A percentile compares a stretch with the other conserved stretches of the same genome.
phyloP scores from a whole-genome alignment of 2,888 invertebrate species.

The Camponotus fellah region DNA sequence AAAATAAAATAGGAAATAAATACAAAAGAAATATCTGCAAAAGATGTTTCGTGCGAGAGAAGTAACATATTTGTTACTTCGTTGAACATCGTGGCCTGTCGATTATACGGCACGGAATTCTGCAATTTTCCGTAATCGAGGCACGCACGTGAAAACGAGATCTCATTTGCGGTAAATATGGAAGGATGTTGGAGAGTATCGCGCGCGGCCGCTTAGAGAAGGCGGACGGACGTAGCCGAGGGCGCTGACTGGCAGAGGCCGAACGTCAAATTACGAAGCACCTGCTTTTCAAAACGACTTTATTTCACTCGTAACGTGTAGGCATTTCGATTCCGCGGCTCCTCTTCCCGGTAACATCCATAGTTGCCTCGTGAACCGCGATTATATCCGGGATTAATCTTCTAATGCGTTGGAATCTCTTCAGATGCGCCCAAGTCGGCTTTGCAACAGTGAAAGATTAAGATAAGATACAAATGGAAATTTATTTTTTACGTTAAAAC shows the following conservation, averaged over 20 bases:
- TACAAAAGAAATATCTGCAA: slow-evolving; percentile 4
- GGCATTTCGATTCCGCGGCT: slow-evolving; percentile 33
- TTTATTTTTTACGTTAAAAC: too few species aligned
- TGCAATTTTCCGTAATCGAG: slow-evolving; percentile 53
- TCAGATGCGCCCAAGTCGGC: neutral
- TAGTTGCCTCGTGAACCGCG: slow-evolving; percentile 59
- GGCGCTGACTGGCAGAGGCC: slow-evolving; percentile 63
- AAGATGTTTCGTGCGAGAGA: neutral
- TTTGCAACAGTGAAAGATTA: neutral
- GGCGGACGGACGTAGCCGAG: slow-evolving; percentile 72
- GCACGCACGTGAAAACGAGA: slow-evolving; percentile 56
- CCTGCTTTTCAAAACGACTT: slow-evolving; percentile 82
- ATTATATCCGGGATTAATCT: slow-evolving; percentile 74
- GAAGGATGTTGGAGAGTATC: slow-evolving; percentile 20
- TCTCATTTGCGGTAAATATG: slow-evolving; percentile 51
- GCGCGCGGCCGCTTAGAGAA: slow-evolving; percentile 48
- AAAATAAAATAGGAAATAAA: slow-evolving; percentile 15
- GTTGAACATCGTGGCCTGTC: slow-evolving; percentile 1
- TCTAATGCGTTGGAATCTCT: slow-evolving; percentile 14
- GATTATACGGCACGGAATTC: slow-evolving; percentile 46
- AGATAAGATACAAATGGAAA: neutral
- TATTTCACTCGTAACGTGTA: slow-evolving; percentile 71
- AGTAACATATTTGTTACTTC: neutral
- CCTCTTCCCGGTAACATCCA: slow-evolving; percentile 35
- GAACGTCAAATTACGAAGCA: slow-evolving; percentile 82